Conservation (phyloP, 2,797 vertebrate species). For the Onychomys arenicola region DNA sequence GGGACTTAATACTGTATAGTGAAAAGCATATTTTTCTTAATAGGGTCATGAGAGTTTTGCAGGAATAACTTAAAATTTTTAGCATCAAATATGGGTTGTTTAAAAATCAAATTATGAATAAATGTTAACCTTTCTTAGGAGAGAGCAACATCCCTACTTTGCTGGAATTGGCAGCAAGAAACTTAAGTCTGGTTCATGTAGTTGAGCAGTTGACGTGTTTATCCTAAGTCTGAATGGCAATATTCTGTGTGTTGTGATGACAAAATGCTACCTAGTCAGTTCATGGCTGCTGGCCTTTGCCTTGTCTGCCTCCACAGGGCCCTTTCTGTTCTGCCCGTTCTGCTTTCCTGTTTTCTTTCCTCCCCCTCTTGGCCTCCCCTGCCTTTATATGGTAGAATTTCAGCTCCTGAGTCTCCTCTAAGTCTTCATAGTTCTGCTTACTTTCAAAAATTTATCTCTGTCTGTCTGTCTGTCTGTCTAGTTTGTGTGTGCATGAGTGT, state of each 20-base stretch:
- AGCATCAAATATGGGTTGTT: constrained; percentile 49
- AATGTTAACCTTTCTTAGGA: constrained; percentile 43
- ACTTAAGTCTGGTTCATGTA: constrained; percentile 44
- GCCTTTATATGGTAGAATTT: neutral
- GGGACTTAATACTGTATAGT: constrained; percentile 45
- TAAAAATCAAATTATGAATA: constrained; percentile 67
- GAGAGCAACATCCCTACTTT: constrained; percentile 53
- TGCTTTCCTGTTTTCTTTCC: neutral
- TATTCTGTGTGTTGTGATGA: neutral
- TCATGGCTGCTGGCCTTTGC: neutral
- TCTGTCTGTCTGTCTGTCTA: too few species aligned
- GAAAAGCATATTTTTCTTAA: constrained; percentile 55
- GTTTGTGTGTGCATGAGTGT: neutral
- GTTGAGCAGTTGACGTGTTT: constrained; percentile 24
- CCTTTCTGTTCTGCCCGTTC: neutral
- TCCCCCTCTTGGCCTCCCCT: neutral
- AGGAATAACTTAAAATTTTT: constrained; percentile 58
- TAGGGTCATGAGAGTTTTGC: constrained; percentile 57
- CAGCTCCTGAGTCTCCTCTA: neutral
- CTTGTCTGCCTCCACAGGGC: neutral
- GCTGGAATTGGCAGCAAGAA: constrained; percentile 53
- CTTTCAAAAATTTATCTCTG: neutral
- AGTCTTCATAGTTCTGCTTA: neutral
- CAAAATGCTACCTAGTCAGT: neutral
- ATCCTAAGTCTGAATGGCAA: constrained; percentile 1